Percentiles rank a stretch among this genome's conserved stretches.
Evolutionary conservation across 2,888 invertebrate genomes (phyloP).

Genomic region (Apoderus coryli): DNA sequence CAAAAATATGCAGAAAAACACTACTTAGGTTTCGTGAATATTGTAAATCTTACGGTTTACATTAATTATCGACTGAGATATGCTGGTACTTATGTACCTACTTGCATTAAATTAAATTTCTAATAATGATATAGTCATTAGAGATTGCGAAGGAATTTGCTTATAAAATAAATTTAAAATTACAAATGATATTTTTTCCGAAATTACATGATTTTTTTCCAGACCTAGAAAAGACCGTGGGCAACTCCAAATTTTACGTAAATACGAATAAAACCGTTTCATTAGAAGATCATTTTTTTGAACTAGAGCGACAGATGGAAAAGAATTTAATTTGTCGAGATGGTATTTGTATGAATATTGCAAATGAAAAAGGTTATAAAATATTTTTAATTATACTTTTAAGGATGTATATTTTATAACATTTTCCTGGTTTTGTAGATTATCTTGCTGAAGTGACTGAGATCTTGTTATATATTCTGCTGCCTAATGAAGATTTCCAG

Average conservation of each 20-base stretch:
- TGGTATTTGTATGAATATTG: constrained; percentile 56
- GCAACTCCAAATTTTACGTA: constrained; percentile 49
- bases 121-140: too few relatives aligned
- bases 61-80: too few relatives aligned
- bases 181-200: too few relatives aligned
- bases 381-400: too few relatives aligned
- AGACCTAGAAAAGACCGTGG: constrained; percentile 34
- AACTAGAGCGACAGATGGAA: constrained; percentile 78
- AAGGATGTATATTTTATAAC: not conserved
- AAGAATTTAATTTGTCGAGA: constrained; percentile 65
- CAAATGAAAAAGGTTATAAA: constrained; percentile 49
- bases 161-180: too few relatives aligned
- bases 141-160: too few relatives aligned
- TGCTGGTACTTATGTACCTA: too few relatives aligned
- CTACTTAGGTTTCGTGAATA: too few relatives aligned
- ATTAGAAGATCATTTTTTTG: constrained; percentile 71
- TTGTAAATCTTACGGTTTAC: too few relatives aligned
- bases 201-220: too few relatives aligned
- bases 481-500: constrained; percentile 73
- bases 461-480: constrained; percentile 64
- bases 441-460: constrained; percentile 72
- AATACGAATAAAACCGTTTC: constrained; percentile 30
- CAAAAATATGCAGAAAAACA: too few relatives aligned
- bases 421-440: constrained; percentile 36
- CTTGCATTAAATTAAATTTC: too few relatives aligned